Evolutionary conservation across 2,797 vertebrate species (phyloP).

Genomic region (Chloroceryle inda): DNA sequence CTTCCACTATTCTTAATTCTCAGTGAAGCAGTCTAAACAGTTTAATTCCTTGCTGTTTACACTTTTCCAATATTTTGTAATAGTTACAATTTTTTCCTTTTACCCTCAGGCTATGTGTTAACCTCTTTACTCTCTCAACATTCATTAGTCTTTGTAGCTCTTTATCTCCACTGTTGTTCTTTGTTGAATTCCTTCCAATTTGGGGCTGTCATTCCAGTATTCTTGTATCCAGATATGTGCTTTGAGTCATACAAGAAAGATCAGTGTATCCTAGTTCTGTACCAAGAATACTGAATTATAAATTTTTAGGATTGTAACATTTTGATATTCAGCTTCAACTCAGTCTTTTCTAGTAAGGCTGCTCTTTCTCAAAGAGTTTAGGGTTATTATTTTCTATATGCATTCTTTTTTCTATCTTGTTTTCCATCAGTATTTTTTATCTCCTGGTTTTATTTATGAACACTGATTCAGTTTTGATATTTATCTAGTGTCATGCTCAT

Average conservation of each 20-base stretch:
- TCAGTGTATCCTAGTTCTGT: neutral
- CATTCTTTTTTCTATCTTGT: neutral
- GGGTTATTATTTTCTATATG: neutral
- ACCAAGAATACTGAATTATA: neutral
- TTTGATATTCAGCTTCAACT: neutral
- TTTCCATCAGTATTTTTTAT: neutral
- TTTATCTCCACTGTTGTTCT: neutral
- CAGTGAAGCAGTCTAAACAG: neutral
- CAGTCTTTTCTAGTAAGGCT: neutral
- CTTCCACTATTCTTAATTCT: neutral
- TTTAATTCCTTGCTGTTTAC: neutral
- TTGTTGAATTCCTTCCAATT: slow-evolving; percentile 3
- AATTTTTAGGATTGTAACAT: neutral
- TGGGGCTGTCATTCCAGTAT: neutral
- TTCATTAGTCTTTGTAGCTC: neutral
- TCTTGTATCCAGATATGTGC: neutral
- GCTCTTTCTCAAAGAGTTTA: neutral
- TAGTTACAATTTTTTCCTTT: neutral
- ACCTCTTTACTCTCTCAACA: neutral
- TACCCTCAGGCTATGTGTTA: neutral
- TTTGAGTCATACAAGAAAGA: neutral
- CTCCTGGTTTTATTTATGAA: neutral
- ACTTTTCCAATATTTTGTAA: neutral
- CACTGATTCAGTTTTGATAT: neutral
- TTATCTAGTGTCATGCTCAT: neutral